Conservation (phyloP, 2,888 invertebrate species). For the Ganaspis brasiliensis region DNA sequence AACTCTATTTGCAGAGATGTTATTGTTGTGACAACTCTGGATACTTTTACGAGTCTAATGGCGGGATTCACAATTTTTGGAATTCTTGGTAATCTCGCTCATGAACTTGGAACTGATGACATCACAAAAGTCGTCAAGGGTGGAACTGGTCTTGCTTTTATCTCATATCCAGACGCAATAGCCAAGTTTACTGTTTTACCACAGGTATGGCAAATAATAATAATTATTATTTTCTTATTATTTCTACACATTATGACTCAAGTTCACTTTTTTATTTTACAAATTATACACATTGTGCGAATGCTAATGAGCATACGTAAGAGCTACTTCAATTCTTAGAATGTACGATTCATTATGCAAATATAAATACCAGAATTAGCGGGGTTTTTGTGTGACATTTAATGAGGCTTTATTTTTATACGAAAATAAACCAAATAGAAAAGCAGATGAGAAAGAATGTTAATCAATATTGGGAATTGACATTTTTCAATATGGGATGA, state of each 20-base stretch:
- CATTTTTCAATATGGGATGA: too few species aligned
- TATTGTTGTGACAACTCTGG: constrained; percentile 90
- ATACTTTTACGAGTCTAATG: constrained; percentile 91
- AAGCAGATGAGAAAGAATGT: too few species aligned
- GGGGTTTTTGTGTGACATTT: too few species aligned
- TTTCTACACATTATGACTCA: background rate
- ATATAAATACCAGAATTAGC: background rate
- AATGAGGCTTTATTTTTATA: background rate
- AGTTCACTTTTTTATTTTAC: constrained; percentile 17
- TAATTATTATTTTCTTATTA: background rate
- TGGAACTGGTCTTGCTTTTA: constrained; percentile 91
- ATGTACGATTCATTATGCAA: background rate
- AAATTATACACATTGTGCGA: background rate
- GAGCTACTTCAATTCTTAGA: background rate
- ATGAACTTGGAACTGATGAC: constrained; percentile 84
- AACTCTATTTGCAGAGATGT: constrained; percentile 82
- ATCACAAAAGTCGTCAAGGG: constrained; percentile 87
- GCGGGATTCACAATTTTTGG: constrained; percentile 93
- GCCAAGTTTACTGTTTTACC: constrained; percentile 88
- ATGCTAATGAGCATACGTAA: background rate
- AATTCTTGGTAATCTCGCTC: constrained; percentile 90
- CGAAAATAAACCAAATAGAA: too few species aligned
- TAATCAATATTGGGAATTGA: too few species aligned
- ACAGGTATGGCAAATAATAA: constrained; percentile 79
- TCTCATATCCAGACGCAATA: constrained; percentile 93